Evolutionary conservation across 2,797 vertebrate species (phyloP), one percentile per base, ranked within the genome.

Genomic region (Falco columbarius): DNA sequence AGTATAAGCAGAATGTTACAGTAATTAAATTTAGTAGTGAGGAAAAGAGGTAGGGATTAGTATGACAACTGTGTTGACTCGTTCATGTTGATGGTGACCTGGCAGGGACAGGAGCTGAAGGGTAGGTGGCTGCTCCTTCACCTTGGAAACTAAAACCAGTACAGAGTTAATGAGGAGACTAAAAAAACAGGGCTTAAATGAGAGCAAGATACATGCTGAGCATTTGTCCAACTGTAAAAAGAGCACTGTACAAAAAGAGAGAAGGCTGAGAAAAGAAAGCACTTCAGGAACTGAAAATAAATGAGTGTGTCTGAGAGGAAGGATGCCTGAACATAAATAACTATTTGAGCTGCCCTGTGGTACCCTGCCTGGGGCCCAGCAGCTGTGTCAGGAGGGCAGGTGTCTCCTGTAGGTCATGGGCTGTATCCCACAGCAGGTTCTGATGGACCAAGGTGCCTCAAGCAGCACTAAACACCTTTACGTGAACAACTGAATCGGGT

Each of bases 21-120:
- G 72, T 3, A 9, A 6, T n/a, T 3, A 40, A 72, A 56, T 3
- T 8, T 1, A 30, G 23, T 7, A 1, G 4, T 8, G 44, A 56
- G 58, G 44, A 36, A 44, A 19, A 49, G 40, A 38, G 44, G 7
- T 7, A 13, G 59, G 55, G 29, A 5, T 44, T 3, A 4, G 12
- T 7, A 30, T 0, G 6, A 26, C 58, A 70, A 5, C 8, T 24
- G 13, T 17, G 24, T 9, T 67, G 73, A 27, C 27, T 56, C 0
- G 1, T 52, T 61, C 47, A 30, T 58, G 77, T 40, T 75, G 67
- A 63, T 26, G 32, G 42, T 36, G 58, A 70, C 29, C 42, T 12
- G 19, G 47, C 62, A 70, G 59, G 49, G n/a, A 19, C 2, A 5
- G 29, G 49, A 66, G 22, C 36, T 77, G 65, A 58, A 36, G 71